These are phyloP conservation scores for Tolmerus cingulatus DNA, from an alignment of 2,888 invertebrate species.

Conservation along the genomic window DNA sequence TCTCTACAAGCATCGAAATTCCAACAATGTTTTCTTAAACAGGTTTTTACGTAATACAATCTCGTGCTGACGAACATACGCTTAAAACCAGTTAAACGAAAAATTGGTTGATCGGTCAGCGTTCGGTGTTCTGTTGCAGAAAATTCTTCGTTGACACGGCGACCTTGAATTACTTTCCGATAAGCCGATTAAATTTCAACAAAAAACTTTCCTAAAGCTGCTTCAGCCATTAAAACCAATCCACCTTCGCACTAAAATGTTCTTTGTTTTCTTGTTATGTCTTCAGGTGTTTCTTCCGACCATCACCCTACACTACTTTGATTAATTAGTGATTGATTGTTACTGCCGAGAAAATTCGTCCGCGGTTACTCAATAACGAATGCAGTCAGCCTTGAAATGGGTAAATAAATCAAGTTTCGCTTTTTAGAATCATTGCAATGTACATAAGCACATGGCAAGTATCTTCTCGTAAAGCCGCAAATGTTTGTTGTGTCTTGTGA, in stretches of 20 bases:
- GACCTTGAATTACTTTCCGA: background rate
- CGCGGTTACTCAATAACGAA: background rate
- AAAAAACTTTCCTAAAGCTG: background rate
- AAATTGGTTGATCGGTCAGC: background rate
- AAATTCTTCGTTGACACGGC: background rate
- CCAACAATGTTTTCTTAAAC: background rate
- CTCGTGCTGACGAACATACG: background rate
- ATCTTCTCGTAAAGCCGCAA: background rate
- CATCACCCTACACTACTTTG: background rate
- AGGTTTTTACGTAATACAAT: background rate
- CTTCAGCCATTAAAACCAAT: background rate
- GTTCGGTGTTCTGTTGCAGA: background rate
- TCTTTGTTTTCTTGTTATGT: background rate
- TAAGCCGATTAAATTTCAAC: background rate
- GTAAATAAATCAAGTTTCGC: background rate
- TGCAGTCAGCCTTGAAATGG: background rate
- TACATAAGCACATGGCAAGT: background rate
- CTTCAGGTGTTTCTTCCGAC: background rate
- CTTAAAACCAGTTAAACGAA: background rate
- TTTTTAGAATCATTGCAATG: background rate
- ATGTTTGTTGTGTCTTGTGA: background rate
- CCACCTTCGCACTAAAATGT: background rate
- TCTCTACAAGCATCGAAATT: background rate
- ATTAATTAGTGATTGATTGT: background rate
- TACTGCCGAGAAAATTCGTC: background rate